These are phyloP conservation scores for Melinaea menophilus DNA, from an alignment of 2,888 invertebrate species.

Conservation along the genomic window DNA sequence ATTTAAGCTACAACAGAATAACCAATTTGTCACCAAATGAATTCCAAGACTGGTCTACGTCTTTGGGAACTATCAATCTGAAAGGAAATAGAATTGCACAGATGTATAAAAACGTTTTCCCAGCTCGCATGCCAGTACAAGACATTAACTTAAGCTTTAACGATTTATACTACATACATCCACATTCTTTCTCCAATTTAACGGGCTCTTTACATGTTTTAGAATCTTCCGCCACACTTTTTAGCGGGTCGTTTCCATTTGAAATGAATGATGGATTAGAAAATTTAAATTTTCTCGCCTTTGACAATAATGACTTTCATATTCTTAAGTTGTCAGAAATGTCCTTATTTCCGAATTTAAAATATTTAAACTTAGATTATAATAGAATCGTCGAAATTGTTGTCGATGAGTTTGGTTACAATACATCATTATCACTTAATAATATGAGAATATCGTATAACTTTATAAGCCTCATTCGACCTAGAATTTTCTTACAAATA, in stretches of 20 bases:
- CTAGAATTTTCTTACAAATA: conserved; percentile 84
- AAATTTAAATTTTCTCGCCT: conserved; percentile 88
- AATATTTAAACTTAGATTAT: conserved; percentile 91
- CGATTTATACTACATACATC: conserved; percentile 88
- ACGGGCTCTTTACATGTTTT: conserved; percentile 87
- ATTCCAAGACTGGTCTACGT: conserved; percentile 87
- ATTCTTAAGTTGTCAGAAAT: conserved; percentile 84
- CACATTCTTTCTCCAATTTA: conserved; percentile 87
- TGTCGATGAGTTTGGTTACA: conserved; percentile 81
- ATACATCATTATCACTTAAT: conserved; percentile 83
- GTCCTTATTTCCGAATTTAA: conserved; percentile 81
- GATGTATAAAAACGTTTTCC: conserved; percentile 83
- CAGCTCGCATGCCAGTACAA: conserved; percentile 85
- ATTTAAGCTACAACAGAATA: conserved; percentile 92
- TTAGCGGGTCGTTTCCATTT: conserved; percentile 87
- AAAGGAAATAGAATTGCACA: conserved; percentile 90
- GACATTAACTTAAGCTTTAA: conserved; percentile 96
- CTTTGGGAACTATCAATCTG: conserved; percentile 87
- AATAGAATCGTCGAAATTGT: conserved; percentile 87
- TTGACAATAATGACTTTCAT: conserved; percentile 93
- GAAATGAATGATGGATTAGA: conserved; percentile 85
- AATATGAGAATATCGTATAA: conserved; percentile 91
- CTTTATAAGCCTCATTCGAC: conserved; percentile 82
- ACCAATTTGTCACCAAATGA: conserved; percentile 86
- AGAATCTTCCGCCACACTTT: conserved; percentile 91